phyloP scores from a whole-genome alignment of 2,888 invertebrate genomes.

The Meliscaeva auricollis region DNA sequence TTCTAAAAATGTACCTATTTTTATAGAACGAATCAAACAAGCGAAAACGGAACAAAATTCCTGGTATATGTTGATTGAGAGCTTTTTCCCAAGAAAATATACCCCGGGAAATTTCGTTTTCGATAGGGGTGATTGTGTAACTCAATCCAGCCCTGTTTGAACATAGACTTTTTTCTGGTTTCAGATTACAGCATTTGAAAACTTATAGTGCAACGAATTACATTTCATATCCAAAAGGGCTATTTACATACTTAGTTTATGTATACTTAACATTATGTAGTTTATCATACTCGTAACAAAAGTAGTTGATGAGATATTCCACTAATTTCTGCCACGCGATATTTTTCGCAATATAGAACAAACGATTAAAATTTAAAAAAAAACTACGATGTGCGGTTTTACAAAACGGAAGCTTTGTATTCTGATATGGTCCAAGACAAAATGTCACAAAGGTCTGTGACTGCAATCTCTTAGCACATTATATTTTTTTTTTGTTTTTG shows the following conservation, averaged over 20 bases:
- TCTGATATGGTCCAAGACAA: conserved; percentile 53
- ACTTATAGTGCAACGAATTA: not conserved
- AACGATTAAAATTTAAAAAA: conserved; percentile 36
- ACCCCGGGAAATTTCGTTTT: no score
- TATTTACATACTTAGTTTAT: not conserved
- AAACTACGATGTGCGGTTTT: conserved; percentile 45
- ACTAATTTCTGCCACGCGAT: conserved; percentile 37
- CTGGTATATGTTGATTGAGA: no score
- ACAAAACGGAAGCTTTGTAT: conserved; percentile 66
- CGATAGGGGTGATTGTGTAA: no score
- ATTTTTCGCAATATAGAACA: conserved; percentile 39
- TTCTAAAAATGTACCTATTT: no score
- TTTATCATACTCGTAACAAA: not conserved
- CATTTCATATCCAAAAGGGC: not conserved
- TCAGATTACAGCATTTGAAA: conserved; percentile 5
- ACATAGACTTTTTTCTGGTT: not conserved
- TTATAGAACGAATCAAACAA: no score
- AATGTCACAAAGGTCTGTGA: conserved; percentile 47
- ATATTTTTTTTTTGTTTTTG: not conserved
- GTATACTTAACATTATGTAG: not conserved
- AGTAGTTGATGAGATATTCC: conserved; percentile 3
- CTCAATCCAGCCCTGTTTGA: not conserved
- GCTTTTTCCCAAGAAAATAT: no score
- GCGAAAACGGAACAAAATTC: no score
- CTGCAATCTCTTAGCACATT: conserved; percentile 30